These are phyloP conservation scores for Stramonita haemastoma DNA, from an alignment of 2,888 invertebrate genomes.

Conservation along the genomic window DNA sequence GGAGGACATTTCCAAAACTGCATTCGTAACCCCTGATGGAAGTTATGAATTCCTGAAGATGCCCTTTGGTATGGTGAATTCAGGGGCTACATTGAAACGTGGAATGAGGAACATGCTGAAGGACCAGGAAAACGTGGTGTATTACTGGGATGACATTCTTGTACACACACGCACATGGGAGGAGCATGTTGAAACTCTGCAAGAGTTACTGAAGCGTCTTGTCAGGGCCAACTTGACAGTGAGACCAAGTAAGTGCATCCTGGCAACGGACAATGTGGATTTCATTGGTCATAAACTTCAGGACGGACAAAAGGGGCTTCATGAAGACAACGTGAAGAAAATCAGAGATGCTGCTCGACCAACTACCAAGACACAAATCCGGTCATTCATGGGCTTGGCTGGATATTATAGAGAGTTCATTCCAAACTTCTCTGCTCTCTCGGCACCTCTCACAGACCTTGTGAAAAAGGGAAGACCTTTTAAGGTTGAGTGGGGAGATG, in stretches of 20 bases:
- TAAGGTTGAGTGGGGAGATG: background rate
- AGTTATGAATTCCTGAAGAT: background rate
- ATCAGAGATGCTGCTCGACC: background rate
- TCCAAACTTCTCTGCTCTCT: background rate
- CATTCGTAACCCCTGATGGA: background rate
- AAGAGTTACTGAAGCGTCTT: background rate
- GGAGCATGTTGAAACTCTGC: background rate
- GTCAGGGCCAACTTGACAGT: background rate
- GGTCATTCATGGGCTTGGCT: no score
- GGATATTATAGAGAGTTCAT: background rate
- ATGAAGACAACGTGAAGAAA: background rate
- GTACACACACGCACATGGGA: background rate
- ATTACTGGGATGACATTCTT: background rate
- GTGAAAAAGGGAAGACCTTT: background rate
- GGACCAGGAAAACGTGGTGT: background rate
- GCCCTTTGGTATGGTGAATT: background rate
- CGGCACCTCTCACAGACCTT: background rate
- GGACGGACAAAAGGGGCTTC: background rate
- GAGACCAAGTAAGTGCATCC: background rate
- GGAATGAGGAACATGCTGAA: background rate
- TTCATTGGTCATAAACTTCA: background rate
- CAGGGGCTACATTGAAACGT: background rate
- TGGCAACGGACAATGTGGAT: background rate
- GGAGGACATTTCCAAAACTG: background rate
- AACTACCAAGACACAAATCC: no score